Evolutionary conservation across 2,113 vertebrate species (phyloP).

Genomic region (Podarcis muralis): DNA sequence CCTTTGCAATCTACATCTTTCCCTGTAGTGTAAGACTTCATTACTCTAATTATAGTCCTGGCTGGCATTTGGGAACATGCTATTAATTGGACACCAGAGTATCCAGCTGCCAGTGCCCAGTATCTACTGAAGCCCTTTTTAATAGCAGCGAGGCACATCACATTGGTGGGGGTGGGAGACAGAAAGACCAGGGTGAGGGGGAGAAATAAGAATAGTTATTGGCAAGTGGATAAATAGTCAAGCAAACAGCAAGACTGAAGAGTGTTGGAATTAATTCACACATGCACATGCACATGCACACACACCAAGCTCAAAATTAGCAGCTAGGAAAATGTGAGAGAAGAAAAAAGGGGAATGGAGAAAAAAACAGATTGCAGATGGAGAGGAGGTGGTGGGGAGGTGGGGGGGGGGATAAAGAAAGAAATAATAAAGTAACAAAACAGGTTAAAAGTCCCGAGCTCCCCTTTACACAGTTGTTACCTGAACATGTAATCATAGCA

Average conservation of each 20-base stretch:
- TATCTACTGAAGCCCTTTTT: slow-evolving; percentile 1
- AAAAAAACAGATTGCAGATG: slow-evolving; percentile 73
- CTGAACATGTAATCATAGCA: slow-evolving; percentile 10
- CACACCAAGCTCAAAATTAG: slow-evolving; percentile 64
- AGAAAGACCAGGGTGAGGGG: background rate
- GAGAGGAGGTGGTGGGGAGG: slow-evolving; percentile 73
- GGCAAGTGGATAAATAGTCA: slow-evolving; percentile 23
- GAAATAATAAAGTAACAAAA: slow-evolving; percentile 54
- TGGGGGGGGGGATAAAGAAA: slow-evolving; percentile 67
- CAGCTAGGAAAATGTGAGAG: slow-evolving; percentile 72
- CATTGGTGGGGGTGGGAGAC: background rate
- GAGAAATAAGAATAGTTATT: slow-evolving; percentile 7
- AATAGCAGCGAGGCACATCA: background rate
- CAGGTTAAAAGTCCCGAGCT: background rate
- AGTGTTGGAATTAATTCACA: slow-evolving; percentile 66
- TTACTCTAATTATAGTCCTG: background rate
- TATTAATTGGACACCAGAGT: slow-evolving; percentile 34
- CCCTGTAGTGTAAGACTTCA: background rate
- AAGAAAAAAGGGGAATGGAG: slow-evolving; percentile 64
- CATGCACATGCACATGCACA: slow-evolving; percentile 58
- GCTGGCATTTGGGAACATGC: background rate
- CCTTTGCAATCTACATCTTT: slow-evolving; percentile 5
- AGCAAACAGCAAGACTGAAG: slow-evolving; percentile 52
- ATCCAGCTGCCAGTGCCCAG: slow-evolving; percentile 8
- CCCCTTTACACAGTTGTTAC: slow-evolving; percentile 43